phyloP scores from a whole-genome alignment of 1,140 invertebrate species.

The Dendroctonus valens region DNA sequence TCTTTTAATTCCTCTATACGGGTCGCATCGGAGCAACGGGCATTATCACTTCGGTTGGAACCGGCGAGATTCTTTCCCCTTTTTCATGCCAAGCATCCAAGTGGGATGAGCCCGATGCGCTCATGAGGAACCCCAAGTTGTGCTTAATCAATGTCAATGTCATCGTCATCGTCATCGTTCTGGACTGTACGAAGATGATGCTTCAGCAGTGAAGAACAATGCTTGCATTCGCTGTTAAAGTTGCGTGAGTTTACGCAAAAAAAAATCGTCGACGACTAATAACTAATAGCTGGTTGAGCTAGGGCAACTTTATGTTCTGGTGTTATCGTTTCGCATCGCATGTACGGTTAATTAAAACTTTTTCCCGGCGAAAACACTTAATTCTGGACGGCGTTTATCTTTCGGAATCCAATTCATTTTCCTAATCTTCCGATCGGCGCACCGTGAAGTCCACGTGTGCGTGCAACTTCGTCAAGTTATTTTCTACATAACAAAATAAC shows the following conservation, averaged over 20 bases:
- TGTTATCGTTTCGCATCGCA: slow-evolving; percentile 6
- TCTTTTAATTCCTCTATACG: slow-evolving; percentile 27
- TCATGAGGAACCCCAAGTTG: no score
- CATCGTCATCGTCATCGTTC: no score
- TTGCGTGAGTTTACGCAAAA: no score
- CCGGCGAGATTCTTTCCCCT: no score
- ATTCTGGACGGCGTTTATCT: slow-evolving; percentile 9
- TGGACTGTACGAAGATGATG: no score
- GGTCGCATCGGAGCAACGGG: slow-evolving; percentile 7
- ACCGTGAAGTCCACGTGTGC: slow-evolving; percentile 2
- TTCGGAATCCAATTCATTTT: slow-evolving; percentile 6
- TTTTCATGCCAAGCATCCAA: no score
- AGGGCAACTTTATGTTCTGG: slow-evolving; percentile 7
- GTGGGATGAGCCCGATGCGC: no score
- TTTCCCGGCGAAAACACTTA: slow-evolving; percentile 10
- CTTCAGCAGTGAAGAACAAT: no score
- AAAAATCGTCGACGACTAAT: background rate
- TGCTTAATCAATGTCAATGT: no score
- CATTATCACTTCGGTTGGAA: slow-evolving; percentile 5
- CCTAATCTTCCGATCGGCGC: slow-evolving; percentile 8
- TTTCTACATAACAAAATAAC: no score
- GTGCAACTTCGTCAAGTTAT: no score
- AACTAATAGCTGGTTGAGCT: background rate
- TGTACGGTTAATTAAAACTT: slow-evolving; percentile 15
- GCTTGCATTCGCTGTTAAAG: no score